Evolutionary conservation across 2,797 vertebrate genomes (phyloP), one percentile per base, ranked within the genome.

Genomic region (Coranthus polyacanthus): DNA sequence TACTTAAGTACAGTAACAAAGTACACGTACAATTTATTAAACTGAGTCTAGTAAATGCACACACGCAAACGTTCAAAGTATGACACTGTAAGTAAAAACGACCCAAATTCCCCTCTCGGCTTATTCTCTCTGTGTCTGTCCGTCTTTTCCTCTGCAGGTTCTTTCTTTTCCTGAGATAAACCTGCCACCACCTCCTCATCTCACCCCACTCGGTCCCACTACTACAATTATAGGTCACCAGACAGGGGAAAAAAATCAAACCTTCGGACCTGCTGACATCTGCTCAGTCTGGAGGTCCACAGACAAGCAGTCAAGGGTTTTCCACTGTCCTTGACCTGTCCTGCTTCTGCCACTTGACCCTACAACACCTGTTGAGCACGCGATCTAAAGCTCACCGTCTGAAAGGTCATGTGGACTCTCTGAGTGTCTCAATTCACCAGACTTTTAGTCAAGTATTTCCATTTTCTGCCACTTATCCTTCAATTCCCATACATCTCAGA

Each of bases 121-220:
- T n/a, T n/a, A n/a, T n/a, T 41, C 29, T 67, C 11, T 78, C 13
- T 26, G 5, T 47, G 9, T 50, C n/a, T 21, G 12, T 13, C 15
- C 1, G 15, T 37, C 18, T 58, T 58, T 79, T 75, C 75, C 78
- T 51, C 36, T 79, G 64, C 73, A 76, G 49, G 21, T 82, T 62
- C 13, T 52, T 36, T 68, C 12, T 65, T 77, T 88, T 89, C 87
- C 86, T 75, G 78, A 75, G 29, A 78, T 87, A 85, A 88, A 89
- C 42, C 67, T 85, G 77, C 71, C 79, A 63, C 26, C 47, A 6
- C 7, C 13, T 22, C 22, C 46, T 47, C 21, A 62, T 32, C 47
- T 42, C 26, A 12, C n/a, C 21, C 21, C 15, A 49, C 1, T 64
- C 24, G 49, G 24, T 85, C 78, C 72, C 82, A 21, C 21, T 38